Conservation (phyloP, 2,113 vertebrate genomes). For the Asarcornis scutulata region DNA sequence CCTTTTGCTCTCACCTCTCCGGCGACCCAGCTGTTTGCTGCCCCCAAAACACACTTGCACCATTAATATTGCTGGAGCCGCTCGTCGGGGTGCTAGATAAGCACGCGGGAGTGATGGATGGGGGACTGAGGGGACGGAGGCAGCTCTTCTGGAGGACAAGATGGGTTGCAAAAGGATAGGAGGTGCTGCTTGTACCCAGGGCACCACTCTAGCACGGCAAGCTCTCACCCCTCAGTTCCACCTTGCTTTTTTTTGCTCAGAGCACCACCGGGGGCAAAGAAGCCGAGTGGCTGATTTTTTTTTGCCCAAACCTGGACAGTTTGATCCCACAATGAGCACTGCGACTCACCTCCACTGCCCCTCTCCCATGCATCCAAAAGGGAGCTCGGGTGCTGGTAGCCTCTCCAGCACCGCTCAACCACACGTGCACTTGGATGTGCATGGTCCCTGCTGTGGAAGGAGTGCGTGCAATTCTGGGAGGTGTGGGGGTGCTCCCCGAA, state of each 20-base stretch:
- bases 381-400: accelerated
- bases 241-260: not conserved
- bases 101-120: not conserved
- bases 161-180: accelerated
- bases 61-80: not conserved
- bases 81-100: accelerated
- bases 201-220: not conserved
- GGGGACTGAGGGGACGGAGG: accelerated
- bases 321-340: not conserved
- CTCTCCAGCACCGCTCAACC: not conserved
- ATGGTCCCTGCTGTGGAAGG: not conserved
- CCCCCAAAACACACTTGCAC: not conserved
- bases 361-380: not conserved
- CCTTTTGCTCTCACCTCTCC: not conserved
- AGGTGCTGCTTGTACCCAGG: not conserved
- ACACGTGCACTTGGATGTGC: not conserved
- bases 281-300: not conserved
- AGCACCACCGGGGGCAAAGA: accelerated
- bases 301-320: not conserved
- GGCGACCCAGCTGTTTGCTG: accelerated
- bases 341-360: accelerated
- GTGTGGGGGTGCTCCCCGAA: accelerated
- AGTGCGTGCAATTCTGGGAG: not conserved
- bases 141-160: not conserved
- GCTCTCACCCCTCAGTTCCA: not conserved